Evolutionary conservation across 2,113 vertebrate species (phyloP).

Genomic region (Apteryx owenii): DNA sequence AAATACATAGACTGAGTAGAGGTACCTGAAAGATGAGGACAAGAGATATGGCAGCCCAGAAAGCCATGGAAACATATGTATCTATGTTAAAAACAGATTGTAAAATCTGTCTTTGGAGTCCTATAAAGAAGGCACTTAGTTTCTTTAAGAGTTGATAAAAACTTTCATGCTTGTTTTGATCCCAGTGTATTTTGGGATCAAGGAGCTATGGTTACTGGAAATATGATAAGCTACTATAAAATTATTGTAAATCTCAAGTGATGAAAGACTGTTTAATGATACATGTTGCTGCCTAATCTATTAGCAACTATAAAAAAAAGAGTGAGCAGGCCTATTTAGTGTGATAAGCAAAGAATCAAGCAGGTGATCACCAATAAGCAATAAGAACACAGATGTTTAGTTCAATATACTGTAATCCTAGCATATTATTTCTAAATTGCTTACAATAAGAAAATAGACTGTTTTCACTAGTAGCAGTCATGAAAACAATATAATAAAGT

Average conservation of each 20-base stretch:
- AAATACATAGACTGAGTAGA: background rate
- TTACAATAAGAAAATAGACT: background rate
- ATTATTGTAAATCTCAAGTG: background rate
- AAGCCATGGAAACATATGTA: background rate
- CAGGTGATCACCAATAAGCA: accelerated
- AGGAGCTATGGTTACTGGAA: background rate
- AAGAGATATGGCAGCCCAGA: background rate
- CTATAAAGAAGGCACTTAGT: background rate
- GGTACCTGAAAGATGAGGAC: background rate
- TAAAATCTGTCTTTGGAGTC: background rate
- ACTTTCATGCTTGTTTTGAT: background rate
- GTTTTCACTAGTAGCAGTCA: background rate
- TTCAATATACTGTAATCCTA: background rate
- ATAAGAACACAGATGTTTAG: background rate
- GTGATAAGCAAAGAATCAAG: background rate
- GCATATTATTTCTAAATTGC: background rate
- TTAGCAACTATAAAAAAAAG: background rate
- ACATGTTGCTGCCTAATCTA: background rate
- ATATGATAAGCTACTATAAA: background rate
- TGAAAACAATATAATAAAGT: background rate
- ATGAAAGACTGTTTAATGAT: background rate
- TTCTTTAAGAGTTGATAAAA: background rate
- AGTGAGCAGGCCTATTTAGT: background rate
- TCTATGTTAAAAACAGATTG: background rate
- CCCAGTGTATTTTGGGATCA: background rate